phyloP scores from a whole-genome alignment of 2,888 invertebrate genomes.

The Caenorhabditis sp. region DNA sequence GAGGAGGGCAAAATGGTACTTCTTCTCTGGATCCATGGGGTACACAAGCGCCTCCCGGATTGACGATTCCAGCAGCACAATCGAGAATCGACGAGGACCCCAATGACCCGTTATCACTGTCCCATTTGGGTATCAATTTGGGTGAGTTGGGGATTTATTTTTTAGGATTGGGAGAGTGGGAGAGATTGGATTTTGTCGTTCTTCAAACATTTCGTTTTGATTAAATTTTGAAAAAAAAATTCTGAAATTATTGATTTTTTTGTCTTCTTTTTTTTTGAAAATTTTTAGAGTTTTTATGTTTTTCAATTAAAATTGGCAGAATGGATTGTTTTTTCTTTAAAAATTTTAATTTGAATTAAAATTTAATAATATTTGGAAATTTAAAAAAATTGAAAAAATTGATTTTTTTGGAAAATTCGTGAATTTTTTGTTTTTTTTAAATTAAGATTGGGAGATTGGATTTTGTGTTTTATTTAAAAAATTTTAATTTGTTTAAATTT shows the following conservation, averaged over 20 bases:
- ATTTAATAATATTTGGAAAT: neutral
- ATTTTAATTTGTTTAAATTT: neutral
- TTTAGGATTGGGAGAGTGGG: no score
- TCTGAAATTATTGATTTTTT: no score
- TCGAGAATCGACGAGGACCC: slow-evolving; percentile 24
- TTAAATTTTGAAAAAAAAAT: neutral
- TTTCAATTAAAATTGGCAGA: no score
- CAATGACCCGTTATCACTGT: slow-evolving; percentile 47
- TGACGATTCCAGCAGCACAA: neutral
- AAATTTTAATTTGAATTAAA: neutral
- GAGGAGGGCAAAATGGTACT: neutral
- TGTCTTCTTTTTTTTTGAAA: no score
- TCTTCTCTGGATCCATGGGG: slow-evolving; percentile 1
- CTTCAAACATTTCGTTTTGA: neutral
- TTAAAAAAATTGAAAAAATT: neutral
- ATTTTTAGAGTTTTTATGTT: no score
- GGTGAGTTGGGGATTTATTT: slow-evolving; percentile 10
- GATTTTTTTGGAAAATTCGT: neutral
- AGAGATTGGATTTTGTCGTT: neutral
- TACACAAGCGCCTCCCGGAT: neutral
- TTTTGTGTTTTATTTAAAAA: neutral
- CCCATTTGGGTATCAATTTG: slow-evolving; percentile 54
- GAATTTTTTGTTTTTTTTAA: no score
- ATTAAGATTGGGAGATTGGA: no score
- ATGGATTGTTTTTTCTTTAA: neutral